Conservation (phyloP, 1,140 invertebrate species). For the Procambarus virginalis region DNA sequence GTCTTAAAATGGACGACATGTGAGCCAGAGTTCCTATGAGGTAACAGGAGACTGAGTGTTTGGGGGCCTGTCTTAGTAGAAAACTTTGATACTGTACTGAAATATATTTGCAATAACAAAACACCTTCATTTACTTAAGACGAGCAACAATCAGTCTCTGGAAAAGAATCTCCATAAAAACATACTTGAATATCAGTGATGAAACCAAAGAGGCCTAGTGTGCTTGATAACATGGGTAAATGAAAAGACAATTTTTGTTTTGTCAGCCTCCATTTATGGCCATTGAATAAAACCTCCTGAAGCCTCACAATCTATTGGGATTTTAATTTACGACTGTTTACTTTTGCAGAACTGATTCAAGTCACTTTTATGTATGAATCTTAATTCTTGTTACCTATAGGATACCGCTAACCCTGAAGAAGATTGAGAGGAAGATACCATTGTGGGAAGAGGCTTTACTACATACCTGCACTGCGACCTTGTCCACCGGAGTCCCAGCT, state of each 20-base stretch:
- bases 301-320: not conserved
- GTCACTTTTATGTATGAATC: conserved; percentile 22
- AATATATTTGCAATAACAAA: not conserved
- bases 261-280: conserved; percentile 31
- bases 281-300: not conserved
- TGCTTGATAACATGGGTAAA: conserved; percentile 1
- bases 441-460: not conserved
- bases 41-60: conserved; percentile 41
- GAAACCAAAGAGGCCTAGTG: not conserved
- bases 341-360: not conserved
- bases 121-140: not conserved
- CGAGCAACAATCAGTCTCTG: conserved; percentile 32
- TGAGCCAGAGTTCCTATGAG: conserved; percentile 50
- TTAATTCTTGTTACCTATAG: conserved; percentile 38
- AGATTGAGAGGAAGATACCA: conserved; percentile 17
- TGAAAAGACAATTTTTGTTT: conserved; percentile 9
- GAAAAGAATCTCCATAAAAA: conserved; percentile 12
- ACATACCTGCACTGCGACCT: conserved; percentile 70
- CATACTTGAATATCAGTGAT: conserved; percentile 13
- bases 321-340: not conserved
- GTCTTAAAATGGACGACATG: conserved; percentile 7
- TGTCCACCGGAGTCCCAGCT: conserved; percentile 76
- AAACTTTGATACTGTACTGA: not conserved
- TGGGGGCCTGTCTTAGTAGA: not conserved
- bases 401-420: conserved; percentile 53